Evolutionary conservation across 2,888 invertebrate genomes (phyloP).

Genomic region (Diabrotica balteata): DNA sequence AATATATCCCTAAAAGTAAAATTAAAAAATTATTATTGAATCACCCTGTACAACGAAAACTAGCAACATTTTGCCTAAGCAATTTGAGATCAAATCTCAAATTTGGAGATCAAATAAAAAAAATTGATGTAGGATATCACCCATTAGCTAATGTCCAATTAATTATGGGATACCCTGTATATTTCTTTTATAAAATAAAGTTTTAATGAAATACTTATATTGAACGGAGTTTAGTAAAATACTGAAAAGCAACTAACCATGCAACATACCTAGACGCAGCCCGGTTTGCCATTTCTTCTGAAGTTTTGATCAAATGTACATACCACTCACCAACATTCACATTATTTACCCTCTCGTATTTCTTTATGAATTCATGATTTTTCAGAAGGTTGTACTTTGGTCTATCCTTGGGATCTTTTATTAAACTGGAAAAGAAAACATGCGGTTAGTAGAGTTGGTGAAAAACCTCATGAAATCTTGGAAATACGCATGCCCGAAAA

Average conservation of each 20-base stretch:
- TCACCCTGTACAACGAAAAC: too few species aligned
- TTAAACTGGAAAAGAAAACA: slow-evolving; percentile 71
- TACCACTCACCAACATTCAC: slow-evolving; percentile 88
- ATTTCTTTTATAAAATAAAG: too few species aligned
- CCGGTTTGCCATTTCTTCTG: slow-evolving; percentile 55
- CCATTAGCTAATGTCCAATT: too few species aligned
- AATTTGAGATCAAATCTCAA: too few species aligned
- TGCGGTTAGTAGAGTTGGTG: not conserved
- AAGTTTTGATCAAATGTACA: slow-evolving; percentile 67
- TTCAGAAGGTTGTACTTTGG: slow-evolving; percentile 93
- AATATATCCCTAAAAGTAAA: too few species aligned
- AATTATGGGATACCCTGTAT: too few species aligned
- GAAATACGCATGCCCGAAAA: too few species aligned
- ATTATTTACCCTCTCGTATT: slow-evolving; percentile 72
- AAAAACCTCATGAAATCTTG: too few species aligned
- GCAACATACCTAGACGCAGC: slow-evolving; percentile 62
- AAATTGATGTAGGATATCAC: too few species aligned
- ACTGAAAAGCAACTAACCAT: slow-evolving; percentile 57
- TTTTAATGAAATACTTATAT: slow-evolving; percentile 7
- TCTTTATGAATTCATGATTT: slow-evolving; percentile 86
- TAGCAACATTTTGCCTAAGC: too few species aligned
- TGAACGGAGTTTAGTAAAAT: slow-evolving; percentile 14
- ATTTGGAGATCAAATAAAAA: too few species aligned
- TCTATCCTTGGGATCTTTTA: slow-evolving; percentile 90
- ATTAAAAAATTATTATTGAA: too few species aligned